Evolutionary conservation across 2,888 invertebrate genomes (phyloP).

Genomic region (Drosophila anomalipes): DNA sequence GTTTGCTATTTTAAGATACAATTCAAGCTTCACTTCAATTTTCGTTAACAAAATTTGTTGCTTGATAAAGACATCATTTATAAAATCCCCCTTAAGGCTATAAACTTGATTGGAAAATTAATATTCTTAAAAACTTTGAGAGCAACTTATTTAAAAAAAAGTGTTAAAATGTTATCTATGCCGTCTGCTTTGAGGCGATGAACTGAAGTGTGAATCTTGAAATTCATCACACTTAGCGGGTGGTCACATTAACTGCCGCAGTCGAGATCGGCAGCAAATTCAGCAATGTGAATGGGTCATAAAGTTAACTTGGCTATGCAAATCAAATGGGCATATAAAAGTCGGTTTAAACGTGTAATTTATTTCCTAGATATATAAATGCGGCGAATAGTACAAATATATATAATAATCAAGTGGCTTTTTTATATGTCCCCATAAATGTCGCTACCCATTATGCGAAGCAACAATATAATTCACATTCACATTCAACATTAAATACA

Average conservation of each 20-base stretch:
- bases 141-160: neutral
- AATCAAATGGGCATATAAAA: conserved; percentile 47
- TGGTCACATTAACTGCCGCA: conserved; percentile 27
- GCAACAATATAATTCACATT: neutral
- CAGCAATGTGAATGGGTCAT: conserved; percentile 43
- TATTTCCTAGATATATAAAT: conserved; percentile 28
- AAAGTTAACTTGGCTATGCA: conserved; percentile 48
- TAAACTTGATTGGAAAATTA: neutral
- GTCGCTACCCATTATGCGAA: conserved; percentile 31
- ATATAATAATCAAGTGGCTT: conserved; percentile 16
- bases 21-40: neutral
- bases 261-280: conserved; percentile 6
- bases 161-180: too few species aligned
- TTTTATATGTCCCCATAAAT: conserved; percentile 39
- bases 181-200: neutral
- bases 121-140: neutral
- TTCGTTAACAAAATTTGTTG: neutral
- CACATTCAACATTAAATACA: neutral
- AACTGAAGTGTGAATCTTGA: neutral
- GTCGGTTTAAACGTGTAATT: conserved; percentile 29
- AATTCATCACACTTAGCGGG: conserved; percentile 29
- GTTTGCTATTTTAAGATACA: neutral
- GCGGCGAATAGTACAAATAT: conserved; percentile 12
- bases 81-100: neutral
- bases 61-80: neutral